Evolutionary conservation across 2,113 vertebrate genomes (phyloP).

Genomic region (Nerophis lumbriciformis): DNA sequence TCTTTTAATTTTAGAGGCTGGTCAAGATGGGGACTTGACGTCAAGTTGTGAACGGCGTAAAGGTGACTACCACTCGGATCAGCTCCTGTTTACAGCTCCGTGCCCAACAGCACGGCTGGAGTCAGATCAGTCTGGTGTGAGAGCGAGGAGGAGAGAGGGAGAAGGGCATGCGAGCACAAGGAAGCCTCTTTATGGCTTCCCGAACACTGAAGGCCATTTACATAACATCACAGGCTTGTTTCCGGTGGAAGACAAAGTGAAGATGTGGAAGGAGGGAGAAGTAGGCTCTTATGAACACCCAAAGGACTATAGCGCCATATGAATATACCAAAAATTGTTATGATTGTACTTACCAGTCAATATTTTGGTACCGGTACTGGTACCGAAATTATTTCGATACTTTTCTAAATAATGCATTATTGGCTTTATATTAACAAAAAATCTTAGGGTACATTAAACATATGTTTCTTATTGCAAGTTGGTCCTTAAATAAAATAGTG

Average conservation of each 20-base stretch:
- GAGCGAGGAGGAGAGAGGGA: conserved; percentile 33
- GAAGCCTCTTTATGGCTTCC: conserved; percentile 60
- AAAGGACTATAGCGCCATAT: conserved; percentile 15
- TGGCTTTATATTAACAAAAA: too few species aligned
- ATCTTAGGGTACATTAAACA: too few species aligned
- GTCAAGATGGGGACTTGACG: conserved; percentile 20
- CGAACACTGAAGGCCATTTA: conserved; percentile 70
- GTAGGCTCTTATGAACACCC: conserved; percentile 18
- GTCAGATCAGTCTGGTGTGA: conserved; percentile 35
- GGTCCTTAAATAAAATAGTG: too few species aligned
- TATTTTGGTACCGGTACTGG: too few species aligned
- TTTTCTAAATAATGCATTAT: too few species aligned
- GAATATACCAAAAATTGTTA: conserved; percentile 4
- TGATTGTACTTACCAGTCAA: too few species aligned
- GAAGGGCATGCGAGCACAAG: conserved; percentile 47
- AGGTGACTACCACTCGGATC: conserved; percentile 58
- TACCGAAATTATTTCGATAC: too few species aligned
- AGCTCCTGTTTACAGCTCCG: conserved; percentile 55
- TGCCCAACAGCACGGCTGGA: conserved; percentile 53
- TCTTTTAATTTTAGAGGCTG: neutral
- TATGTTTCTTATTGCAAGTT: too few species aligned
- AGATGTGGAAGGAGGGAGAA: conserved; percentile 8
- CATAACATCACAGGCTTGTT: conserved; percentile 47
- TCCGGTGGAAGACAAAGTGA: conserved; percentile 42
- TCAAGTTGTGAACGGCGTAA: conserved; percentile 20